Conservation (phyloP, 37 sponge, comb jelly and placozoan genomes). For the Spongia lamella region DNA sequence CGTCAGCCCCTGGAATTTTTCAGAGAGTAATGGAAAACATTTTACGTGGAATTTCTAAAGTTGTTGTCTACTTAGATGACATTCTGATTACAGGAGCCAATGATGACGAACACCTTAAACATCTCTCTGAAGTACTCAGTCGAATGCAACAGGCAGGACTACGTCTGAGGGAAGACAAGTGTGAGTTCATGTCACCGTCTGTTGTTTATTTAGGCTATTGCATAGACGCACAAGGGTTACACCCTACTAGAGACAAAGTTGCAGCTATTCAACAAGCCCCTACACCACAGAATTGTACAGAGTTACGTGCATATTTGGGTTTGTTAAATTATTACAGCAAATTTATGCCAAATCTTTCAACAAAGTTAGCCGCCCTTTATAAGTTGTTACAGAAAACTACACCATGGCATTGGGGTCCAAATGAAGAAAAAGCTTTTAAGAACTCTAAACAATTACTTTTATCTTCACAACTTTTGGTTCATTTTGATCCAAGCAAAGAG, state of each 20-base stretch:
- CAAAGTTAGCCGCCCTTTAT: not conserved
- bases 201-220: conserved; percentile 27
- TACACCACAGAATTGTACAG: not conserved
- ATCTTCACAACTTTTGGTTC: conserved; percentile 36
- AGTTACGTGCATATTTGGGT: not conserved
- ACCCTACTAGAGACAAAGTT: conserved; percentile 24
- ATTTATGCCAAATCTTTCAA: conserved; percentile 12
- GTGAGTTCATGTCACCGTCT: conserved; percentile 14
- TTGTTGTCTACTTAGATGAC: conserved; percentile 38
- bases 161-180: not conserved
- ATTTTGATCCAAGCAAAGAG: conserved; percentile 33
- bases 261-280: conserved; percentile 1
- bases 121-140: conserved; percentile 10
- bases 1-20: conserved; percentile 35
- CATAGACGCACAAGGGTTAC: conserved; percentile 9
- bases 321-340: not conserved
- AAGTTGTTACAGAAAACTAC: not conserved
- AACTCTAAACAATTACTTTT: conserved; percentile 23
- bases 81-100: conserved; percentile 22
- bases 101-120: conserved; percentile 4
- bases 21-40: conserved; percentile 33
- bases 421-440: conserved; percentile 25
- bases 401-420: conserved; percentile 43
- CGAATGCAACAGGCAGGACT: not conserved
- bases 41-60: conserved; percentile 30